A percentile compares a stretch with the other conserved stretches of the same genome.
These are phyloP conservation scores for Leucozona laternaria DNA, from an alignment of 2,888 invertebrate species.

Conservation along the genomic window DNA sequence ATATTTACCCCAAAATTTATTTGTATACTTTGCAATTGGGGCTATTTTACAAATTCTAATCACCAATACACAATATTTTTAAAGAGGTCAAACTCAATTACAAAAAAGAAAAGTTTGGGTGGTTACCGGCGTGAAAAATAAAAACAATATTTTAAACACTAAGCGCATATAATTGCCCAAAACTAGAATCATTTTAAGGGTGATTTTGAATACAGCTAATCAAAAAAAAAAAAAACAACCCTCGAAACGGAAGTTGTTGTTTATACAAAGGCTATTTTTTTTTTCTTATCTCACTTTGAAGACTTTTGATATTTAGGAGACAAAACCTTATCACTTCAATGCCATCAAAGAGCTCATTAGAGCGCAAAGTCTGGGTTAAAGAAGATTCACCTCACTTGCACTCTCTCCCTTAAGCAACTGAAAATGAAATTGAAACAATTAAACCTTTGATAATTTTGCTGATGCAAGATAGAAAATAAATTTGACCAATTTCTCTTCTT, in stretches of 20 bases:
- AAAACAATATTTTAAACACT: not conserved
- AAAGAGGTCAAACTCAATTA: not conserved
- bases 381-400: constrained; percentile 17
- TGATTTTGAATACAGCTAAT: not conserved
- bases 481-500: not conserved
- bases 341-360: constrained; percentile 9
- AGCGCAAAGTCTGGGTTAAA: not conserved
- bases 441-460: constrained; percentile 5
- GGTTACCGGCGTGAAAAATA: not conserved
- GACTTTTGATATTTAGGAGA: not conserved
- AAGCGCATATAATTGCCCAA: not conserved
- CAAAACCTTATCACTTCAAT: not conserved
- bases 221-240: not conserved
- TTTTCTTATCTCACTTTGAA: constrained; percentile 3
- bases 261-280: too few species aligned
- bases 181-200: not conserved
- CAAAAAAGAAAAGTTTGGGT: not conserved
- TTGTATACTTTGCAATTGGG: too few species aligned
- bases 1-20: too few species aligned
- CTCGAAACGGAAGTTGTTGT: constrained; percentile 4
- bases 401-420: not conserved
- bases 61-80: too few species aligned
- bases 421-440: not conserved
- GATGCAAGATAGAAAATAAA: not conserved
- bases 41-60: too few species aligned